Evolutionary conservation across 2,888 invertebrate genomes (phyloP).

Genomic region (Amiota mariae): DNA sequence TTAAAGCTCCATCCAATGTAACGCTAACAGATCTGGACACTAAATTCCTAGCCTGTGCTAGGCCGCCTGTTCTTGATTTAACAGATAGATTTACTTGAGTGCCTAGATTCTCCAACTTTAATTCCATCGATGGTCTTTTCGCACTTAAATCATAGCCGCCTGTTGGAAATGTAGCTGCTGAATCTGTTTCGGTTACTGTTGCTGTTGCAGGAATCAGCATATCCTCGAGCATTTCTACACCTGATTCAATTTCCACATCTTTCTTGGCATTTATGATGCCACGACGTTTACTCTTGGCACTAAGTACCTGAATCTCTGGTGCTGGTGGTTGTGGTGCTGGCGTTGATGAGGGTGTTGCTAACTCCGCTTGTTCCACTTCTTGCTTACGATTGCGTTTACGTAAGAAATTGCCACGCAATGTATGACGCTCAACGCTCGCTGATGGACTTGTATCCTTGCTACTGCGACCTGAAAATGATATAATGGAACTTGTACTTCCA

Average conservation of each 20-base stretch:
- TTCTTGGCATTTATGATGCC: constrained; percentile 64
- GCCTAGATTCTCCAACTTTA: constrained; percentile 41
- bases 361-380: constrained; percentile 47
- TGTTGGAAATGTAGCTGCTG: neutral
- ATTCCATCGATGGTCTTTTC: constrained; percentile 43
- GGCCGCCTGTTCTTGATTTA: neutral
- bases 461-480: constrained; percentile 34
- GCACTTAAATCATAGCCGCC: neutral
- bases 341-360: constrained; percentile 43
- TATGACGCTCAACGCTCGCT: constrained; percentile 25
- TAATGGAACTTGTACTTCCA: neutral
- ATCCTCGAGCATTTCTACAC: constrained; percentile 72
- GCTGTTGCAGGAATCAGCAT: constrained; percentile 63
- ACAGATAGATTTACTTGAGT: neutral
- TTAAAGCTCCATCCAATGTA: too few species aligned
- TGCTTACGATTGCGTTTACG: constrained; percentile 61
- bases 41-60: too few species aligned
- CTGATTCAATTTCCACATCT: constrained; percentile 72
- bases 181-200: neutral
- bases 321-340: constrained; percentile 24
- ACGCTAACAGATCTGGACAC: too few species aligned
- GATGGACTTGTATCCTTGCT: constrained; percentile 57
- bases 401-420: constrained; percentile 57
- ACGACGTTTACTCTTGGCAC: constrained; percentile 47
- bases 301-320: constrained; percentile 43